These are phyloP conservation scores for Myotis planiceps DNA, from an alignment of 2,797 vertebrate species.

Conservation along the genomic window DNA sequence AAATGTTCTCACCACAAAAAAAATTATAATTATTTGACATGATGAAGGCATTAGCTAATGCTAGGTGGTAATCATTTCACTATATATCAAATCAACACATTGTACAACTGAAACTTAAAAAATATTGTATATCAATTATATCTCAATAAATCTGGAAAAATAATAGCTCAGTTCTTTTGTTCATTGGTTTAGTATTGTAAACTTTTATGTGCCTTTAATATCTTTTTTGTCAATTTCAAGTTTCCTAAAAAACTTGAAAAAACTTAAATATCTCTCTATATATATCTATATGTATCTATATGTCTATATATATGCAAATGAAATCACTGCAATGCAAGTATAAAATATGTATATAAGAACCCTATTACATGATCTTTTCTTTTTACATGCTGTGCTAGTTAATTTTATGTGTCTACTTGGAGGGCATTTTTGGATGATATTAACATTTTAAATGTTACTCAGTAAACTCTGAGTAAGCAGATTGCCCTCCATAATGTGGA, in stretches of 20 bases:
- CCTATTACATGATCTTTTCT: background rate
- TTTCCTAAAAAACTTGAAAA: background rate
- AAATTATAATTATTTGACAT: background rate
- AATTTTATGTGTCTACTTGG: background rate
- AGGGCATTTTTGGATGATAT: background rate
- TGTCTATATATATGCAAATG: background rate
- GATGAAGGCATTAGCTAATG: background rate
- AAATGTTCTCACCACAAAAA: background rate
- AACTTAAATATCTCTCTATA: background rate
- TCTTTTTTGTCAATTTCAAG: background rate
- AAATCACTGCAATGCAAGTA: background rate
- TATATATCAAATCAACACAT: background rate
- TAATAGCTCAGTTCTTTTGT: background rate
- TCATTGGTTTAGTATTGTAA: background rate
- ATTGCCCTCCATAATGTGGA: background rate
- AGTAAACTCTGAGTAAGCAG: background rate
- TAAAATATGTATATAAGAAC: background rate
- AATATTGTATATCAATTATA: background rate
- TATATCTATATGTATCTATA: no score
- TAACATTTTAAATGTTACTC: conserved; percentile 7
- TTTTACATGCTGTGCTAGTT: background rate
- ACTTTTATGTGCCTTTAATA: background rate
- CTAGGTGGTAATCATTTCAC: background rate
- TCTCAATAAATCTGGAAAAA: conserved; percentile 10
- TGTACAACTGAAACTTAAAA: background rate